These are phyloP conservation scores for Bergia sp. DNA, from an alignment of 92 coral and sea anemone genomes.

Conservation along the genomic window DNA sequence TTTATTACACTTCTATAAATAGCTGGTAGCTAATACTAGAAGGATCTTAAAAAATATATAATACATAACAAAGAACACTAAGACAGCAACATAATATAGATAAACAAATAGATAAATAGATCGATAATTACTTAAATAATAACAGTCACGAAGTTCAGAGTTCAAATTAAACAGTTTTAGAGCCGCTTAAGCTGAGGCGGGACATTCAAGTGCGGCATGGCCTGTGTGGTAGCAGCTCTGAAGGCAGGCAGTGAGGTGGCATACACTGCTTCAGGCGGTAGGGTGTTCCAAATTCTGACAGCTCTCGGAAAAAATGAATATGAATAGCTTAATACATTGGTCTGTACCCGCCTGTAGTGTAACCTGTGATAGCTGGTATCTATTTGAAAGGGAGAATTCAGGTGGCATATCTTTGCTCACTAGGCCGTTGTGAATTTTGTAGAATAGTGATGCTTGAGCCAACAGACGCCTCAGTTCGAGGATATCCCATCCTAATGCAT, in stretches of 20 bases:
- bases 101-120: too few relatives aligned
- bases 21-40: too few relatives aligned
- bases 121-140: too few relatives aligned
- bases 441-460: background rate
- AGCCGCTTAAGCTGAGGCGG: background rate
- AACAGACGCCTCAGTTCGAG: slow-evolving; percentile 18
- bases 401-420: slow-evolving; percentile 14
- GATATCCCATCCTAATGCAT: background rate
- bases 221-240: slow-evolving; percentile 32
- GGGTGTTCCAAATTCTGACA: slow-evolving; percentile 22
- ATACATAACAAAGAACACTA: too few relatives aligned
- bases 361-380: slow-evolving; percentile 22
- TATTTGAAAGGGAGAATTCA: slow-evolving; percentile 20
- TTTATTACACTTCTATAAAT: too few relatives aligned
- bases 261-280: slow-evolving; percentile 15
- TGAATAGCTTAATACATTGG: background rate
- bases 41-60: too few relatives aligned
- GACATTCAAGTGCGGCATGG: slow-evolving; percentile 21
- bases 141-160: too few relatives aligned
- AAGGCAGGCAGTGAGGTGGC: slow-evolving; percentile 38
- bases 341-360: background rate
- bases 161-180: too few relatives aligned
- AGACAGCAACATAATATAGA: too few relatives aligned
- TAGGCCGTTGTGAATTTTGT: background rate
- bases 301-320: too few relatives aligned